Evolutionary conservation across 37 sponge, comb jelly and placozoan genomes (phyloP).

Genomic region (Crambe crambe): DNA sequence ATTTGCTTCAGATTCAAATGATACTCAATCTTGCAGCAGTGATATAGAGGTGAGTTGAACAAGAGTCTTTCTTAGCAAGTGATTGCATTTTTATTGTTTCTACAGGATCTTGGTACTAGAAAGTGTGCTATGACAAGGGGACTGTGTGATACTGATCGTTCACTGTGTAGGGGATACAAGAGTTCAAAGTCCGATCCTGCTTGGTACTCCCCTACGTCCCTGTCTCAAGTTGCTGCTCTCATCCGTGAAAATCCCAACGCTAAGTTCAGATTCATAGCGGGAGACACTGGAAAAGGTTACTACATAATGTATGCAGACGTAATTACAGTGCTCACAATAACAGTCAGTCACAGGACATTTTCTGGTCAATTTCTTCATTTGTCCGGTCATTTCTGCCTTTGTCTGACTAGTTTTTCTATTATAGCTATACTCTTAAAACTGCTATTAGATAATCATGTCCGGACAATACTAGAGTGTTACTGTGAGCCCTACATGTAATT

Average conservation of each 20-base stretch:
- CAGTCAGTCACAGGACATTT: too few species aligned
- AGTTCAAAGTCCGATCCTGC: slow-evolving; percentile 16
- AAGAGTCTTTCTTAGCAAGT: too few species aligned
- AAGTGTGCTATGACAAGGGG: slow-evolving; percentile 21
- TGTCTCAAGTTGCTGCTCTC: slow-evolving; percentile 45
- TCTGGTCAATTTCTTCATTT: too few species aligned
- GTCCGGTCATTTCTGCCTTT: too few species aligned
- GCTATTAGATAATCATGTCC: too few species aligned
- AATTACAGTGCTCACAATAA: too few species aligned
- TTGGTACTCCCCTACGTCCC: slow-evolving; percentile 56
- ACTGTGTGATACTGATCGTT: slow-evolving; percentile 1
- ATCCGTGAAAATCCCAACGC: neutral
- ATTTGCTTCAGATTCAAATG: slow-evolving; percentile 51
- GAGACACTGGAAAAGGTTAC: slow-evolving; percentile 79
- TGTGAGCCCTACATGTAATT: too few species aligned
- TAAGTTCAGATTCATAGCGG: slow-evolving; percentile 55
- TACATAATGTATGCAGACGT: neutral
- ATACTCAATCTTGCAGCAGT: slow-evolving; percentile 58
- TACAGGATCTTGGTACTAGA: slow-evolving; percentile 27
- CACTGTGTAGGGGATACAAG: slow-evolving; percentile 7
- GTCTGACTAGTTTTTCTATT: too few species aligned
- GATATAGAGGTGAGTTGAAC: neutral
- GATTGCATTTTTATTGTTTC: too few species aligned
- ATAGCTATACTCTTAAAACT: too few species aligned
- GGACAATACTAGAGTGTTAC: too few species aligned